Percentiles rank a stretch among this genome's conserved stretches.
Evolutionary conservation across 2,797 vertebrate species (phyloP).

Genomic region (Uromys caudimaculatus): DNA sequence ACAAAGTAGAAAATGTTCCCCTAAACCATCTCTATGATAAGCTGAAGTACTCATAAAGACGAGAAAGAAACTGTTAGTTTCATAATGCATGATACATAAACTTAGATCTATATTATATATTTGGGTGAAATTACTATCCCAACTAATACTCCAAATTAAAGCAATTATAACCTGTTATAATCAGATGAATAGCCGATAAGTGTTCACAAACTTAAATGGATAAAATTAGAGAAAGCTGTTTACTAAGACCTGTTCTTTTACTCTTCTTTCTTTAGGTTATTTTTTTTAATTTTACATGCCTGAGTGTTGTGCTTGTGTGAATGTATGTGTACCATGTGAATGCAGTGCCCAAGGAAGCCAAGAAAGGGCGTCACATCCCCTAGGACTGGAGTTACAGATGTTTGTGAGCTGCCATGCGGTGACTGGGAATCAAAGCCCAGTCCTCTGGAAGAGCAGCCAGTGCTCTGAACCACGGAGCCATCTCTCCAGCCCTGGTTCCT

Average conservation of each 20-base stretch:
- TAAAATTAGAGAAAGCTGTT: not conserved
- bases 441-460: not conserved
- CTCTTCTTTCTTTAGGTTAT: not conserved
- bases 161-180: not conserved
- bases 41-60: conserved; percentile 16
- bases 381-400: not conserved
- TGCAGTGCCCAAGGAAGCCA: not conserved
- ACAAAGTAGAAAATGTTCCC: conserved; percentile 46
- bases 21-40: not conserved
- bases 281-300: not conserved
- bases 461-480: not conserved
- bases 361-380: not conserved
- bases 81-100: not conserved
- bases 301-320: not conserved
- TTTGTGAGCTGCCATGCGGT: not conserved
- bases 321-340: not conserved
- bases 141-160: conserved; percentile 22
- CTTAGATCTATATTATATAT: conserved; percentile 10
- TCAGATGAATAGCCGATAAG: not conserved
- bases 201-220: not conserved
- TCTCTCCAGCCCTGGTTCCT: not conserved
- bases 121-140: not conserved
- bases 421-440: not conserved
- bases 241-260: conserved; percentile 29
- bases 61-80: not conserved